These are phyloP conservation scores for Ormyrus thymus DNA, from an alignment of 2,888 invertebrate genomes.

Conservation along the genomic window DNA sequence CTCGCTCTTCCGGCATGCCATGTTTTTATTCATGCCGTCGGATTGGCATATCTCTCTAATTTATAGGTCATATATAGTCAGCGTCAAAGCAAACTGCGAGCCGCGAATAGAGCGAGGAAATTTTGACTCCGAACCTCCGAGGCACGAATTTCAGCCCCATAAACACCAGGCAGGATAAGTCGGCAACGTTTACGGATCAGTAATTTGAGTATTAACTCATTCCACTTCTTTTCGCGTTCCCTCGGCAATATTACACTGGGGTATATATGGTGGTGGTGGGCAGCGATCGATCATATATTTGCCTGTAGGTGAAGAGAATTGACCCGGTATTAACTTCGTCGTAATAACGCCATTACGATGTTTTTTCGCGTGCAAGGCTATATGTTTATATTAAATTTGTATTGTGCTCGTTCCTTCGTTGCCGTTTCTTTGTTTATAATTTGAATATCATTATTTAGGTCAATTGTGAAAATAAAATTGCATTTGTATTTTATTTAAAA, in stretches of 20 bases:
- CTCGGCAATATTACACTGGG: slow-evolving; percentile 9
- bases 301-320: slow-evolving; percentile 28
- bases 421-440: not conserved
- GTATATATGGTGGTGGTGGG: not conserved
- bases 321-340: slow-evolving; percentile 30
- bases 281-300: slow-evolving; percentile 29
- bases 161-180: slow-evolving; percentile 1
- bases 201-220: slow-evolving; percentile 35
- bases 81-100: not conserved
- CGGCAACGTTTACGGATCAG: slow-evolving; percentile 12
- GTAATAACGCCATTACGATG: slow-evolving; percentile 12
- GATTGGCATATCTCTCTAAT: slow-evolving; percentile 44
- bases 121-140: slow-evolving; percentile 20
- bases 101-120: not conserved
- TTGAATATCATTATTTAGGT: not conserved
- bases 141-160: not conserved
- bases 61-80: slow-evolving; percentile 27
- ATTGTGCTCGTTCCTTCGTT: not conserved
- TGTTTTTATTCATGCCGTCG: slow-evolving; percentile 34
- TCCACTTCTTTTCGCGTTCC: slow-evolving; percentile 17
- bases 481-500: not conserved
- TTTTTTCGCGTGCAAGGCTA: not conserved
- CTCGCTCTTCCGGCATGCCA: slow-evolving; percentile 16
- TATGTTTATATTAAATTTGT: not conserved
- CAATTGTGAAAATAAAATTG: not conserved